Evolutionary conservation across 2,113 vertebrate species (phyloP).

Genomic region (Phylloscopus trochiloides): DNA sequence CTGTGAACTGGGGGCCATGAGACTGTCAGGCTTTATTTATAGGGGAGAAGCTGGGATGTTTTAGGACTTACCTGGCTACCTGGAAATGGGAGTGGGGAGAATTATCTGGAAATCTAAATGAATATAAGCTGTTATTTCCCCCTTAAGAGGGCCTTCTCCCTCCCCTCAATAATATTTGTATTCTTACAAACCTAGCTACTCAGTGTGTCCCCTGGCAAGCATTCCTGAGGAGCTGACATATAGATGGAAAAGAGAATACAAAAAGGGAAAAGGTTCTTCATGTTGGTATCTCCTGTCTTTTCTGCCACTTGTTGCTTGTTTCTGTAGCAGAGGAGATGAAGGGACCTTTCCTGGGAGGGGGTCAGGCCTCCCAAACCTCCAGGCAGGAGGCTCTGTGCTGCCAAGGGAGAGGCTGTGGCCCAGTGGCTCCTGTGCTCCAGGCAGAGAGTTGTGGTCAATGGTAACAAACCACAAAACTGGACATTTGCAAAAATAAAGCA

Average conservation of each 20-base stretch:
- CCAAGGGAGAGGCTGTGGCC: not conserved
- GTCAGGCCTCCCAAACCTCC: not conserved
- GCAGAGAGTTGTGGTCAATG: fast-evolving
- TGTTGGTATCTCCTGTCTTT: not conserved
- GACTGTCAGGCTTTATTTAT: not conserved
- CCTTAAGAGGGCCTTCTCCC: not conserved
- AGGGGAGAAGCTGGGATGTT: not conserved
- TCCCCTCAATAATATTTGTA: too few species aligned
- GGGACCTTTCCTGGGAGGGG: not conserved
- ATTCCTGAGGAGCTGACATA: not conserved
- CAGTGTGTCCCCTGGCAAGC: not conserved
- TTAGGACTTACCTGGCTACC: not conserved
- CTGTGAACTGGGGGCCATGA: not conserved
- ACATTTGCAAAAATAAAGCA: not conserved
- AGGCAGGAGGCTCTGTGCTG: not conserved
- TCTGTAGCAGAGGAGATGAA: not conserved
- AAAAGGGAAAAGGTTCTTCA: not conserved
- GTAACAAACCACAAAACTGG: not conserved
- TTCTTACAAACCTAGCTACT: not conserved
- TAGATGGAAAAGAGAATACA: not conserved
- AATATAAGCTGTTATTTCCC: not conserved
- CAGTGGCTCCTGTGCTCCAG: fast-evolving
- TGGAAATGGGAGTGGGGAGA: not conserved
- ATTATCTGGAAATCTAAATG: not conserved
- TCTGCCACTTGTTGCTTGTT: not conserved